Conservation (phyloP, 2,888 invertebrate species). For the Endotricha flammealis region DNA sequence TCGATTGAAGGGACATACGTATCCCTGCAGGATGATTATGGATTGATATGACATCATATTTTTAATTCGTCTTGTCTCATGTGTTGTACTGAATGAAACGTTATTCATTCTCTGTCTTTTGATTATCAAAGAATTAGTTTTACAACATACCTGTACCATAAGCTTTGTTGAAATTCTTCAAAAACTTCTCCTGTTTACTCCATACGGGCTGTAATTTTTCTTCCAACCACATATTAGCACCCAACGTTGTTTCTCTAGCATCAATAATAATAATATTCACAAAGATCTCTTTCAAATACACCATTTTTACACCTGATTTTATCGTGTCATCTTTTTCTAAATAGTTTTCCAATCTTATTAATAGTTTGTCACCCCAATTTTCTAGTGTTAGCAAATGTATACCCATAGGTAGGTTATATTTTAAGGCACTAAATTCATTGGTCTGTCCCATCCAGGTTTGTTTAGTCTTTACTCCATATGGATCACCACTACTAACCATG, state of each 20-base stretch:
- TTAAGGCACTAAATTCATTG: conserved; percentile 66
- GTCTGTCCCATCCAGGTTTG: conserved; percentile 53
- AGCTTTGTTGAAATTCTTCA: conserved; percentile 39
- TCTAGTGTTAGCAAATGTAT: conserved; percentile 87
- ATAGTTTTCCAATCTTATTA: conserved; percentile 89
- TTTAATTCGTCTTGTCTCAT: too few species aligned
- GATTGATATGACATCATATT: too few species aligned
- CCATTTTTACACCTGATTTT: conserved; percentile 69
- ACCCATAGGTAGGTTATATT: conserved; percentile 79
- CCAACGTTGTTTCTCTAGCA: conserved; percentile 81
- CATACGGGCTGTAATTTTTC: conserved; percentile 75
- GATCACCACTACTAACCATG: conserved; percentile 22
- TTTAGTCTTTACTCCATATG: conserved; percentile 17
- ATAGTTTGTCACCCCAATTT: conserved; percentile 80
- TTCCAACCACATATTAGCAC: conserved; percentile 80
- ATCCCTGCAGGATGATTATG: too few species aligned
- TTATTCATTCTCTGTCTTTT: too few species aligned
- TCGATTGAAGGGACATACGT: too few species aligned
- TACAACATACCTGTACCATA: conserved; percentile 30
- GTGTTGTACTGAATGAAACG: too few species aligned
- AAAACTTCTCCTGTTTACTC: conserved; percentile 47
- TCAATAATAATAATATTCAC: conserved; percentile 66
- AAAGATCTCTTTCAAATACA: conserved; percentile 80
- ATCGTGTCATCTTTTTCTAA: conserved; percentile 80
- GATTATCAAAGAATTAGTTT: too few species aligned